Percentiles rank a stretch among this genome's conserved stretches.
Conservation (phyloP, 30 jellyfish, hydroid and myxozoan species). For the Aurelia coerulea region DNA sequence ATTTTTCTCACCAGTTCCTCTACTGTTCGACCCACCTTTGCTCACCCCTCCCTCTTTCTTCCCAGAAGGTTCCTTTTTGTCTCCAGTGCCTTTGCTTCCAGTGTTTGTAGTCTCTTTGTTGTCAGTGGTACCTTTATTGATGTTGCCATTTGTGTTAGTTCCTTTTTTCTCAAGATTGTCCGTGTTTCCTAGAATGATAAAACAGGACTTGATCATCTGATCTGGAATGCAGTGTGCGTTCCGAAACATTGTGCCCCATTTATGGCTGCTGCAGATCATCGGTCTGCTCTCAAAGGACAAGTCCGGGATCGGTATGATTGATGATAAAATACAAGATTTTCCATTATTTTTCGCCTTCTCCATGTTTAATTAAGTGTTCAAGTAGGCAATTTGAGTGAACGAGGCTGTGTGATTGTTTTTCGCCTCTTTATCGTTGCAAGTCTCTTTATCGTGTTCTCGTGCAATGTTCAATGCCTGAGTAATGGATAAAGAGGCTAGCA, state of each 20-base stretch:
- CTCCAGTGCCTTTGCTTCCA: conserved; percentile 2
- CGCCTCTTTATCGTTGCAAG: too few species aligned
- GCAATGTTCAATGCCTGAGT: too few species aligned
- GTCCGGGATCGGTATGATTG: too few species aligned
- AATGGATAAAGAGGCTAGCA: too few species aligned
- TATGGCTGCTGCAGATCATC: neutral
- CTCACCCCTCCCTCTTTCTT: neutral
- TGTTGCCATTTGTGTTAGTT: neutral
- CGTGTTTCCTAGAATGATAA: conserved; percentile 12
- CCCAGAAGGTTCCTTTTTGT: neutral
- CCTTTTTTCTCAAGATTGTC: conserved; percentile 35
- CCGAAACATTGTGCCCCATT: neutral
- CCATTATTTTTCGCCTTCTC: too few species aligned
- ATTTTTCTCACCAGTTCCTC: too few species aligned
- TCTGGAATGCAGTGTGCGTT: neutral
- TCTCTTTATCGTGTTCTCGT: too few species aligned
- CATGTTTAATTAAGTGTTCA: too few species aligned
- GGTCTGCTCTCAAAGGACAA: too few species aligned
- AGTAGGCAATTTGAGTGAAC: too few species aligned
- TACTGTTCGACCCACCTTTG: neutral
- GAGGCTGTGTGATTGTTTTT: too few species aligned
- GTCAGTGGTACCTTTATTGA: neutral
- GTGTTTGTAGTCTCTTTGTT: neutral
- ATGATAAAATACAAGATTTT: too few species aligned
- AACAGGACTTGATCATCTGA: neutral